These are phyloP conservation scores for Rhagoletis zephyria DNA, from an alignment of 1,140 invertebrate genomes.

Conservation along the genomic window DNA sequence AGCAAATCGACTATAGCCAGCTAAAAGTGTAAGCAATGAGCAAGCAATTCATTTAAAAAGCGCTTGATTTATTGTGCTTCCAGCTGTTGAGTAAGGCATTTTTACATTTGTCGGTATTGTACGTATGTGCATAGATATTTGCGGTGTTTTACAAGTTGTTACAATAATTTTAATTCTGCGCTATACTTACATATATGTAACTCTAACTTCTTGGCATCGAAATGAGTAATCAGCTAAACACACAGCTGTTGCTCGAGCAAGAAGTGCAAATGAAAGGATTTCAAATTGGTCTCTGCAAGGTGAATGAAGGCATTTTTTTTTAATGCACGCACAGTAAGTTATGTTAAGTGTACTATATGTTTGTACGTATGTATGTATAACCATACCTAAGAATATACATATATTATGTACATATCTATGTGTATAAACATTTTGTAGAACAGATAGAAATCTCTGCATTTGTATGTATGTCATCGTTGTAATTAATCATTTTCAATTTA, in stretches of 20 bases:
- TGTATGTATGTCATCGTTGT: slow-evolving; percentile 16
- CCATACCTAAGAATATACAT: no score
- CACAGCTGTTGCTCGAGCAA: slow-evolving; percentile 18
- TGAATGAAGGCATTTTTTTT: slow-evolving; percentile 8
- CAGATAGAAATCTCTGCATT: not conserved
- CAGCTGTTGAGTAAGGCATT: slow-evolving; percentile 29
- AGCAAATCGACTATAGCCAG: not conserved
- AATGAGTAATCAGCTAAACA: not conserved
- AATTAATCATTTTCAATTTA: slow-evolving; percentile 41
- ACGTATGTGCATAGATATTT: not conserved
- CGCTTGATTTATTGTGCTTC: slow-evolving; percentile 42
- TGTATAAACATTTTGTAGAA: not conserved
- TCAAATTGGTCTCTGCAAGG: slow-evolving; percentile 28
- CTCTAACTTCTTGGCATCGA: not conserved
- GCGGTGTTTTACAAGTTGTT: slow-evolving; percentile 25
- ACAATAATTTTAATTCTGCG: slow-evolving; percentile 6
- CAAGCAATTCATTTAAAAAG: slow-evolving; percentile 12
- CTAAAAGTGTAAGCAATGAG: not conserved
- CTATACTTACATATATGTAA: not conserved
- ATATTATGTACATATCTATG: not conserved
- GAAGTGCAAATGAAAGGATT: slow-evolving; percentile 42
- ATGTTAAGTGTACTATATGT: no score
- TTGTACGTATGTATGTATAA: no score
- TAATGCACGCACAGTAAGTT: slow-evolving; percentile 3
- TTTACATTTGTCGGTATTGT: not conserved